Conservation (phyloP, 2,888 invertebrate species). For the Rhyacophila evoluta region DNA sequence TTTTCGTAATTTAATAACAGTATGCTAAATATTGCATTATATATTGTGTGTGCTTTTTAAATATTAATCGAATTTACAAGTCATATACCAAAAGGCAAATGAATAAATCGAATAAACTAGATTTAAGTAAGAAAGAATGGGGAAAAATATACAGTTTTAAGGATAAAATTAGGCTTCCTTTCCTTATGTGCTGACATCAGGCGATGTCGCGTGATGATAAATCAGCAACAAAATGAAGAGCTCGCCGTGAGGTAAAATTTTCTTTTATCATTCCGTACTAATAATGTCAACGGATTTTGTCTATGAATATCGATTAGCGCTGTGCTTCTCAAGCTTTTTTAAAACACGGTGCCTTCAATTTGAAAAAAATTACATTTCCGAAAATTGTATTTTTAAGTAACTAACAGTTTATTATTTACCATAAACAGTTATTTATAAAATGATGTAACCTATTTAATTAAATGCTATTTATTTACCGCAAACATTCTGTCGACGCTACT, state of each 20-base stretch:
- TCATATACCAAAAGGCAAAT: not conserved
- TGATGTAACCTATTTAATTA: too few relatives aligned
- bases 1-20: not conserved
- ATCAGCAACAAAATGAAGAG: not conserved
- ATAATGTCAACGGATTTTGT: slow-evolving; percentile 5
- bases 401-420: too few relatives aligned
- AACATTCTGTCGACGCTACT: too few relatives aligned
- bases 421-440: too few relatives aligned
- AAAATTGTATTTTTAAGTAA: too few relatives aligned
- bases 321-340: too few relatives aligned
- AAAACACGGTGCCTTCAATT: too few relatives aligned
- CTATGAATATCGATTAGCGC: slow-evolving; percentile 7
- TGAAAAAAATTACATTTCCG: too few relatives aligned
- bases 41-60: not conserved
- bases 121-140: not conserved
- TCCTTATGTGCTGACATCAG: not conserved
- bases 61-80: not conserved
- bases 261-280: slow-evolving; percentile 10
- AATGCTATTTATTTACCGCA: too few relatives aligned
- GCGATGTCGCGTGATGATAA: slow-evolving; percentile 3
- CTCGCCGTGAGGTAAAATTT: not conserved
- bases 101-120: not conserved
- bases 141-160: slow-evolving; percentile 12
- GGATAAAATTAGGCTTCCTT: not conserved
- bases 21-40: too few relatives aligned